Base-by-base conservation (phyloP, 1,140 invertebrate species). In the Argopecten irradians region DNA sequence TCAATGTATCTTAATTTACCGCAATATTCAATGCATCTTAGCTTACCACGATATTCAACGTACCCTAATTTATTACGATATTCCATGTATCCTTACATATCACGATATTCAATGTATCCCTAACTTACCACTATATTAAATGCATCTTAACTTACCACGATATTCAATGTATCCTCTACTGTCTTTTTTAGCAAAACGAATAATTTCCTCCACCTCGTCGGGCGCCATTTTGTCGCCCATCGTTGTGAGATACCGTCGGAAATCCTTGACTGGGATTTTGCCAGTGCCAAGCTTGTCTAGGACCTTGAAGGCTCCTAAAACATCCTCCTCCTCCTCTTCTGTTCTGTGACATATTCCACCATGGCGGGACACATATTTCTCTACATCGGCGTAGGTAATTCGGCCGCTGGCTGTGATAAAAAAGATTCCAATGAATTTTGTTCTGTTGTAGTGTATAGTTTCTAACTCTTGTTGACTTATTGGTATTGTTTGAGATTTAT, bases 201-300 rank as follows among this genome's bases (percentile, higher is more conserved):
- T 99, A 98, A 99, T 99, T 96, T 99, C 98, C 95, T 99, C 98
- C 90, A 99, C 98, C 96, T 99, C 99, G 96, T 99, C 99, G 96
- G 99, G 98, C 94, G 98, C 99, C 95, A 99, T 97, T 96, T 99
- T 99, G 96, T 99, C 99, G 85, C 99, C 99, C 94, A 99, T 97
- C 97, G 99, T 99, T 96, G 99, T 99, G 98, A 99, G 99, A 86
- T 99, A 98, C 96, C 98, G 98, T 96, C 98, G 97, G 83, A 99
- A 96, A 93, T 99, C 98, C 87, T 97, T 97, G 11, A 98, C 98
- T 0, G 98, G 84, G 32, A 92, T 92, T 82, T 90, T 89, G 11
- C 92, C 92, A 28, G 82, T 86, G 5, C 92, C 92, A 7, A 43
- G 83, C 28, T 90, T 92, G 35, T 91, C 92, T 7, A 92, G 86